Conservation (phyloP, 2,797 vertebrate genomes). For the Hylomyscus alleni region DNA sequence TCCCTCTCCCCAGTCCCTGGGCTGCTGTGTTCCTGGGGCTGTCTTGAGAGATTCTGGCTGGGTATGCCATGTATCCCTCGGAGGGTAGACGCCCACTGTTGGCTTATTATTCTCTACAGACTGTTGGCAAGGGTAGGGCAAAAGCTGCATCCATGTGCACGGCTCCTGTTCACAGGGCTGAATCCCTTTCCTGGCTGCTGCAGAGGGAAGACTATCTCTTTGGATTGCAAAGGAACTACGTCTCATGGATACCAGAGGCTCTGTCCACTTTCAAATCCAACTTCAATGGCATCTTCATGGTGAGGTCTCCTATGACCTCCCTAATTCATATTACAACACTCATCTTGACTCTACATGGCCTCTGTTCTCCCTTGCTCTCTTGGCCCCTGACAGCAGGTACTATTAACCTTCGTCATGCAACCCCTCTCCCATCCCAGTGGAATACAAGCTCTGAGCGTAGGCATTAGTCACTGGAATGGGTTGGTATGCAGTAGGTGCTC, state of each 20-base stretch:
- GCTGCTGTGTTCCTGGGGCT: rapidly evolving
- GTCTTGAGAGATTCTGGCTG: background rate
- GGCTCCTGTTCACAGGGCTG: background rate
- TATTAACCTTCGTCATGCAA: background rate
- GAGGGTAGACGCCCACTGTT: background rate
- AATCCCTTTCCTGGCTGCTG: background rate
- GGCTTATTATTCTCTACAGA: background rate
- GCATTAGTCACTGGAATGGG: background rate
- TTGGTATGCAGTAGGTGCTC: background rate
- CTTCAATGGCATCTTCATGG: background rate
- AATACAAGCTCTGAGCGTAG: background rate
- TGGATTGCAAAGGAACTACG: background rate
- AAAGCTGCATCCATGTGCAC: rapidly evolving
- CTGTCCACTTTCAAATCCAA: background rate
- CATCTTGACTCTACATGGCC: background rate
- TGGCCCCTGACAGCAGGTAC: background rate
- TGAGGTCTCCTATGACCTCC: background rate
- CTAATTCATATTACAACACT: rapidly evolving
- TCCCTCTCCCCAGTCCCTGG: background rate
- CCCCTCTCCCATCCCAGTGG: background rate
- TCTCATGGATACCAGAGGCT: background rate
- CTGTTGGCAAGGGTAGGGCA: background rate
- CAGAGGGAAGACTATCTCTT: too few relatives aligned
- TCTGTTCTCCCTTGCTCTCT: background rate
- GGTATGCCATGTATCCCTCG: background rate